Evolutionary conservation across 2,888 invertebrate species (phyloP).

Genomic region (Amblyjoppa proteus): DNA sequence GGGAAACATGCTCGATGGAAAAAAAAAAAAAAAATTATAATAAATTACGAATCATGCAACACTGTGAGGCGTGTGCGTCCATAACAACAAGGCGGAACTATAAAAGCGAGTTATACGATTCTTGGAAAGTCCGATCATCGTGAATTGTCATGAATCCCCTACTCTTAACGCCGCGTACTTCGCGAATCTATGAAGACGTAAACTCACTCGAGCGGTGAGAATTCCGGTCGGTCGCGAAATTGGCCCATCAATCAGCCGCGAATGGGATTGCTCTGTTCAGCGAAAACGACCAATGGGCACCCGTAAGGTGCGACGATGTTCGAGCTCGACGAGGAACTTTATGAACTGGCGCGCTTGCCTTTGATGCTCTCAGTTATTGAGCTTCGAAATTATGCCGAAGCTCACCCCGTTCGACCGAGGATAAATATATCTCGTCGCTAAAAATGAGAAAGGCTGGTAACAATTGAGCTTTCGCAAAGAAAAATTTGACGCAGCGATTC

Average conservation of each 20-base stretch:
- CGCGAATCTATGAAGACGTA: slow-evolving; percentile 5
- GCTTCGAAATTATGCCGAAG: too few relatives aligned
- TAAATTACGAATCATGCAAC: slow-evolving; percentile 4
- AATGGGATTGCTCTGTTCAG: neutral
- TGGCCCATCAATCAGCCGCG: neutral
- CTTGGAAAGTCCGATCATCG: neutral
- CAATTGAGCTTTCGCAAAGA: too few relatives aligned
- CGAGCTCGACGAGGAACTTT: neutral
- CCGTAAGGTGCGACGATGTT: neutral
- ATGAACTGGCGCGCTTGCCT: neutral
- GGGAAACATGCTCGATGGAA: neutral
- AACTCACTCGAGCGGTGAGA: neutral
- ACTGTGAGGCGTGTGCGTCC: neutral
- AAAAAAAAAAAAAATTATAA: neutral
- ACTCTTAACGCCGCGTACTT: neutral
- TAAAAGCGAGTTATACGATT: neutral
- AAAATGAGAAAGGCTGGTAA: too few relatives aligned
- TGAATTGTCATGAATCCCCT: neutral
- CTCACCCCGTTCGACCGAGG: too few relatives aligned
- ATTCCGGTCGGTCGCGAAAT: neutral
- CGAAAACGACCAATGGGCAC: neutral
- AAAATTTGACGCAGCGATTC: too few relatives aligned
- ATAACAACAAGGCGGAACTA: neutral
- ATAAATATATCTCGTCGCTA: too few relatives aligned
- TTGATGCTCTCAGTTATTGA: too few relatives aligned